Base-by-base conservation (phyloP, 2,113 vertebrate species). In the Clarias batrachus region DNA sequence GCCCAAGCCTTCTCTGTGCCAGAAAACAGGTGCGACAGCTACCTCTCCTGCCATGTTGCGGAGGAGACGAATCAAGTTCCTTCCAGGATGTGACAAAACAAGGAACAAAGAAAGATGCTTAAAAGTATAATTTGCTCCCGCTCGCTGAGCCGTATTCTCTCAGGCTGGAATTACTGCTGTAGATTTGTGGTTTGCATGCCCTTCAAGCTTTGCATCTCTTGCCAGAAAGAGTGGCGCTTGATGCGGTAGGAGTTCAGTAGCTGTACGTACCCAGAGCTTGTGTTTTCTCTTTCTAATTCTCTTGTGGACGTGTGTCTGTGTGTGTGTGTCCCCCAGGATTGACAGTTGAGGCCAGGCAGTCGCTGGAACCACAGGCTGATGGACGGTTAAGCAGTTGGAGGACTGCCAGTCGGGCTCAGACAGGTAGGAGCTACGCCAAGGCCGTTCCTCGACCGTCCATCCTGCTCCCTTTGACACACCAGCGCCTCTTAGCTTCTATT, bases 381-480 rank as follows among this genome's bases (percentile, higher is more conserved):
- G 87, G 84, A 85, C 70, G 84, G 83, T 88, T 85, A 88, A 90
- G 85, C 81, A 84, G 70, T 83, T 92, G 92, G 90, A 90, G 71
- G 57, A 54, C n/a, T 73, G 84, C 91, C 91, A 92, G 91, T 70
- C 54, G 59, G 48, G 66, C 88, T 88, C 85, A 90, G 86, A 89
- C 90, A 90, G 88, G 89, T 91, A 91, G 92, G 89, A 92, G 84
- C 87, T 76, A 81, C 89, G 91, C 91, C 89, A 93, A 91, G 73
- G 83, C 80, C 81, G 65, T 86, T 88, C 81, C 52, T 81, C 85
- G 17, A 60, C 89, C 87, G 88, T 91, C 84, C 88, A 88, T 90
- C 86, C 88, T 89, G 85, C 87, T 79, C 77, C 84, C 86, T 81
- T 83, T 92, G 91, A 91, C 90, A 90, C 89, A 59, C 88, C 87